Percentiles rank a stretch among this genome's conserved stretches.
Evolutionary conservation across 2,797 vertebrate genomes (phyloP).

Genomic region (Phoeniculus purpureus): DNA sequence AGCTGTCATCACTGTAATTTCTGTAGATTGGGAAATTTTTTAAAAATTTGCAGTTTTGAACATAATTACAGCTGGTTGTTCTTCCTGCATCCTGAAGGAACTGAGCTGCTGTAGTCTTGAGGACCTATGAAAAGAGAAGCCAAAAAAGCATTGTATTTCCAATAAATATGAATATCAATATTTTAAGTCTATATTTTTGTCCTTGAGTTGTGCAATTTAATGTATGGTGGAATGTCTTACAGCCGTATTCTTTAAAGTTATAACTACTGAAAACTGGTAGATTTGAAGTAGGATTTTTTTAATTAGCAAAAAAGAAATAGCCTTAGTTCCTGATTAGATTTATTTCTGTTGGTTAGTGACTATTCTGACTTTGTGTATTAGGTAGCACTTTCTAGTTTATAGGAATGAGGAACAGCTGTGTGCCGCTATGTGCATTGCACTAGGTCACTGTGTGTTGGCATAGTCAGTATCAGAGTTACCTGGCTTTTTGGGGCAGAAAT

Average conservation of each 20-base stretch:
- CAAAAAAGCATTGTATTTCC: background rate
- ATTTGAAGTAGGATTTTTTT: background rate
- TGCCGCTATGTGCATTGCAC: background rate
- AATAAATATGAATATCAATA: background rate
- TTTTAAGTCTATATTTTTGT: background rate
- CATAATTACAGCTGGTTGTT: background rate
- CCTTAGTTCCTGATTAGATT: background rate
- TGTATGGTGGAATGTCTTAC: background rate
- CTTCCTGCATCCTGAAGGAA: background rate
- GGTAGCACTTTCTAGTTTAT: background rate
- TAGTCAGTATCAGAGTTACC: background rate
- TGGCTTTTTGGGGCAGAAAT: background rate
- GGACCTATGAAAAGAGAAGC: background rate
- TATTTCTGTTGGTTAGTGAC: background rate
- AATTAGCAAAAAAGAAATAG: background rate
- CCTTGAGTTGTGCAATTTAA: background rate
- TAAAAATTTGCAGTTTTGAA: background rate
- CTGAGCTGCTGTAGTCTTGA: background rate
- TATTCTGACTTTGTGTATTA: background rate
- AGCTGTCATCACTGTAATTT: background rate
- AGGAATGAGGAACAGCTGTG: background rate
- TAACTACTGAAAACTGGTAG: background rate
- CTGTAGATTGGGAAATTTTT: background rate
- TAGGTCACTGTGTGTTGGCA: background rate
- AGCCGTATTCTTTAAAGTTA: background rate